Base-by-base conservation (phyloP, 2,888 invertebrate genomes). In the Lepidochitona cinerea region DNA sequence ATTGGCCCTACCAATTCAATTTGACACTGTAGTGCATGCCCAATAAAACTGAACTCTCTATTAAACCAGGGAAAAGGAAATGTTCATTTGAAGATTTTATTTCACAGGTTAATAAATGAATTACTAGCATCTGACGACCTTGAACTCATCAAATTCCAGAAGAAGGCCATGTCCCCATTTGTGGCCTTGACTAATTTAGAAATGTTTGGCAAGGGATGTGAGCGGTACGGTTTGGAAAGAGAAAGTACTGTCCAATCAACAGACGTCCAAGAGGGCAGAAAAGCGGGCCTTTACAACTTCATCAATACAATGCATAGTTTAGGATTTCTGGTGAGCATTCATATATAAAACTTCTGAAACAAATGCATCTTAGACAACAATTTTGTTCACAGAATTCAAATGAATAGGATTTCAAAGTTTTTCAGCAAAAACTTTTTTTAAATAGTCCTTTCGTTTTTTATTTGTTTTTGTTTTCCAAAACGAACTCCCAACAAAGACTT, bases 141-240 rank as follows among this genome's bases (percentile, higher is more conserved):
- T 72, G 9, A 49, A 5, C 75, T 83, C 33, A 77, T 89, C 18
- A 72, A 59, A 29, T 85, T 85, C 82, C 81, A 84, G 74, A 87
- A 86, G 79, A 89, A 88, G 71, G 84, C 81, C 7, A 75, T 77
- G 68, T 84, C 87, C n/a, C 84, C 87, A n/a, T 88, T 89, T 75
- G 85, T 87, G 66, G 87, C 87, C 49, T 83, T 87, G 86, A 85
- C 87, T 76, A 89, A 89, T 81, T 86, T 89, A 68, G 88, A 88
- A 70, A 79, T 80, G 69, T 89, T 87, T 79, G 85, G 84, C 83
- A 85, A 86, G 74, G 89, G 84, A 2, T 82, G 82, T 64, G 73
- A 75, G 23, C 74, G 77, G 12, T 89, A 85, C 73, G 89, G 89
- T 0, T 70, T 89, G 37, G 76, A 77, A 35, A 82, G 84, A 74